Evolutionary conservation across 2,888 invertebrate genomes (phyloP), one percentile per base, ranked within the genome.

Genomic region (Atherix ibis): DNA sequence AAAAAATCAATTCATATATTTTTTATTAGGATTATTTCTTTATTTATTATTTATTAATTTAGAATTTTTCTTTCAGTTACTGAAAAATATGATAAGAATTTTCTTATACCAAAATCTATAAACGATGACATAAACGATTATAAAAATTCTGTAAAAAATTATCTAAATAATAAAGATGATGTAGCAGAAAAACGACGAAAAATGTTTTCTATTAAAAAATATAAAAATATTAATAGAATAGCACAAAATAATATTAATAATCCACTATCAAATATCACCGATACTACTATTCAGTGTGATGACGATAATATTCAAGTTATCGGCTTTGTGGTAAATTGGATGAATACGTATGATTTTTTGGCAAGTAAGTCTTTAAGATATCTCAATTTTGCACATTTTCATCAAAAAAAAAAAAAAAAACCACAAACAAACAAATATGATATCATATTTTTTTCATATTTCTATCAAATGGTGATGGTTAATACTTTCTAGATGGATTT

Each of bases 281-380:
- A 18, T 6, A 19, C 13, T 10, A 32, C n/a, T 25, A n/a, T 16
- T 18, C 27, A 36, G 18, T 27, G 36, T 26, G 27, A 26, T 26
- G 33, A 30, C n/a, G 52, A 52, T 42, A 51, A 51, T 40, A 50
- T 54, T 39, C 45, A 53, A 48, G 67, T 70, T 51, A 66, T 72
- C 55, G 73, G 73, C 50, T 74, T 75, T 63, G 62, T 77, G 55
- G 69, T 70, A 44, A 73, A 76, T 52, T 76, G 76, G 75, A 72
- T 76, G 53, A 67, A 70, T 57, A 70, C 73, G 46, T 75, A 73
- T 63, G 66, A 67, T 46, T 74, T 72, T 54, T 64, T 77, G 47
- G 67, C 70, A 68, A 70, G 77, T 77, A 70, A 73, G 75, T 75
- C 42, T 26, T 31, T 22, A 22, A 22, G n/a, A n/a, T n/a, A n/a